A percentile compares a stretch with the other conserved stretches of the same genome.
These are phyloP conservation scores for Caenorhabditis macrosperma DNA, from an alignment of 2,888 invertebrate species.

Conservation along the genomic window DNA sequence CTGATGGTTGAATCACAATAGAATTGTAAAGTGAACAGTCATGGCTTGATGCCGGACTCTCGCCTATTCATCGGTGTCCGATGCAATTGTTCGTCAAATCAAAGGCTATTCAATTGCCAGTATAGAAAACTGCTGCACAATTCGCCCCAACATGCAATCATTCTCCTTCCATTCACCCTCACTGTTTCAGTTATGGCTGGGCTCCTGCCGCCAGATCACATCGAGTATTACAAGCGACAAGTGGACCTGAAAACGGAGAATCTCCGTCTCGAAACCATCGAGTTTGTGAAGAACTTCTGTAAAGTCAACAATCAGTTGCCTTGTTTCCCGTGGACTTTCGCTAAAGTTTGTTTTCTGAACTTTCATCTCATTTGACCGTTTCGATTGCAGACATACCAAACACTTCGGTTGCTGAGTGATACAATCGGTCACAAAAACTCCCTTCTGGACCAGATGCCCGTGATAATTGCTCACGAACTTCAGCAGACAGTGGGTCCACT, in stretches of 20 bases:
- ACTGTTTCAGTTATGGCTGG: conserved; percentile 7
- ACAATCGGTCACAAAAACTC: conserved; percentile 1
- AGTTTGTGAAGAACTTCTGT: not conserved
- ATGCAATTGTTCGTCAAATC: conserved; percentile 1
- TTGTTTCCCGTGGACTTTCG: conserved; percentile 9
- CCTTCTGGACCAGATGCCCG: not conserved
- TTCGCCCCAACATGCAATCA: not conserved
- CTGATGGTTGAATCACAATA: not conserved
- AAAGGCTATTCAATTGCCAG: conserved; percentile 5
- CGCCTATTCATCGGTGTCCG: conserved; percentile 4
- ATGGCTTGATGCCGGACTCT: conserved; percentile 7
- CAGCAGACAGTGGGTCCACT: not conserved
- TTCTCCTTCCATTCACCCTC: not conserved
- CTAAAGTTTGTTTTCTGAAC: not conserved
- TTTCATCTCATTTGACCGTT: not conserved
- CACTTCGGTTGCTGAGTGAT: not conserved
- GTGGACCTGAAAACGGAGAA: conserved; percentile 5
- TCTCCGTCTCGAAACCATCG: conserved; percentile 7
- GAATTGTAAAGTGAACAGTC: conserved; percentile 25
- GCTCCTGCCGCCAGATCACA: conserved; percentile 12
- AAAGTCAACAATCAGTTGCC: not conserved
- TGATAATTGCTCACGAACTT: not conserved
- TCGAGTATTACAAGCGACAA: conserved; percentile 12
- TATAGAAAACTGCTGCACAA: not conserved
- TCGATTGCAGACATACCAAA: not conserved